Evolutionary conservation across 2,113 vertebrate genomes (phyloP), one percentile per base, ranked within the genome.

Genomic region (Maccullochella peelii): DNA sequence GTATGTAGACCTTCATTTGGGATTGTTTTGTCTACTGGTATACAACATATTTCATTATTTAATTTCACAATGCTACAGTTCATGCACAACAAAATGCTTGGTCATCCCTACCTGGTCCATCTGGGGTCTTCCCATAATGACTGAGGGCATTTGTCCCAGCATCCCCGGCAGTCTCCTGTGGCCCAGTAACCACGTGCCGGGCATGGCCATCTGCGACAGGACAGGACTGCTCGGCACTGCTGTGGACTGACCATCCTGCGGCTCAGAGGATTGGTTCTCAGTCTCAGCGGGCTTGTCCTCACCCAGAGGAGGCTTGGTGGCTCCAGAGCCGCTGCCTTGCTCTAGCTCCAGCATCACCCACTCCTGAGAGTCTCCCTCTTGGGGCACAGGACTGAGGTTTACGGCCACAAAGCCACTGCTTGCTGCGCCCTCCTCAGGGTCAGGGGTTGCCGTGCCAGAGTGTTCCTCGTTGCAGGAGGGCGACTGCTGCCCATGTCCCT

Each of bases 321-420:
- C 95, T 61, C 85, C 95, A 85, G 93, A 94, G 70, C 94, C 95
- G 84, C 91, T 97, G 92, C 92, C 98, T 93, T 95, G 96, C 80
- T 99, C 98, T 38, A 98, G 95, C 91, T 99, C 98, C 88, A 99
- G 96, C 93, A 99, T 96, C 86, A 99, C 97, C 98, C 98, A 99
- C 86, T 99, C 98, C 92, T 97, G 98, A 69, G 98, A 98, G 94
- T 98, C 97, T 65, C 96, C 94, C 55, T 99, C 98, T 77, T 97
- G 98, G 82, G 96, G 97, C 72, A 96, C 97, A 52, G 98, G 97
- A 86, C 95, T 99, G 89, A 99, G 92, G 89, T 98, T 98, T 55
- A 98, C 96, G 2, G 98, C 98, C 86, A 98, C 96, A 83, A 98
- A 99, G 82, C 97, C 98, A 42, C 97, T 97, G 95, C 98, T 99